Conservation (phyloP, 2,888 invertebrate genomes). For the Phortica okadai region DNA sequence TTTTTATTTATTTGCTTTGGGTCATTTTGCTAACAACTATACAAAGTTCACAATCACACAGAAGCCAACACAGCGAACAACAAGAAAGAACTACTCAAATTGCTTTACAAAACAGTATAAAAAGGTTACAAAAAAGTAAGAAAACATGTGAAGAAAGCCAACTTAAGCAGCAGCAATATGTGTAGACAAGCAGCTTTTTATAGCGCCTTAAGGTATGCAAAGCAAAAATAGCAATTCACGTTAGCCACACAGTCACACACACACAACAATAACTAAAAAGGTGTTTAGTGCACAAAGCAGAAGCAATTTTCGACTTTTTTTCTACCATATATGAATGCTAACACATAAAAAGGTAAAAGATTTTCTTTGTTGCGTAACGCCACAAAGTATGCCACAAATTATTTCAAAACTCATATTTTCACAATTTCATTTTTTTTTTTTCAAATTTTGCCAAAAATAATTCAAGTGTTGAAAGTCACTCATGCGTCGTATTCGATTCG, state of each 20-base stretch:
- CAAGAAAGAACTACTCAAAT: constrained; percentile 3
- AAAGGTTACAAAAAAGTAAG: no score
- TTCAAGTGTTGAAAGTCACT: no score
- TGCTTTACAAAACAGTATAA: no score
- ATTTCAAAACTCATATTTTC: no score
- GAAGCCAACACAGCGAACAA: constrained; percentile 5
- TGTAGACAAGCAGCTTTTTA: constrained; percentile 39
- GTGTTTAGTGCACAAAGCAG: constrained; percentile 6
- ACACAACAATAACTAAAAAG: not conserved
- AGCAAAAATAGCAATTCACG: constrained; percentile 25
- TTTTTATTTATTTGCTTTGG: constrained; percentile 65
- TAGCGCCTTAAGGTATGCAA: constrained; percentile 61
- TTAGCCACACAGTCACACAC: not conserved
- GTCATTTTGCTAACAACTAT: constrained; percentile 23
- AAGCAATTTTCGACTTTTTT: not conserved
- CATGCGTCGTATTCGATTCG: no score
- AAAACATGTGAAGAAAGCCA: not conserved
- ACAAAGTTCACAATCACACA: constrained; percentile 5
- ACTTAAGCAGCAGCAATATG: constrained; percentile 16
- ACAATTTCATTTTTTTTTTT: no score
- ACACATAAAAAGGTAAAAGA: not conserved
- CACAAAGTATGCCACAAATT: no score
- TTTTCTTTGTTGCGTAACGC: no score
- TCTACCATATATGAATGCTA: not conserved
- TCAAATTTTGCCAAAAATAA: no score